Conservation (phyloP, 2,888 invertebrate species). For the Cyclophora punctaria region DNA sequence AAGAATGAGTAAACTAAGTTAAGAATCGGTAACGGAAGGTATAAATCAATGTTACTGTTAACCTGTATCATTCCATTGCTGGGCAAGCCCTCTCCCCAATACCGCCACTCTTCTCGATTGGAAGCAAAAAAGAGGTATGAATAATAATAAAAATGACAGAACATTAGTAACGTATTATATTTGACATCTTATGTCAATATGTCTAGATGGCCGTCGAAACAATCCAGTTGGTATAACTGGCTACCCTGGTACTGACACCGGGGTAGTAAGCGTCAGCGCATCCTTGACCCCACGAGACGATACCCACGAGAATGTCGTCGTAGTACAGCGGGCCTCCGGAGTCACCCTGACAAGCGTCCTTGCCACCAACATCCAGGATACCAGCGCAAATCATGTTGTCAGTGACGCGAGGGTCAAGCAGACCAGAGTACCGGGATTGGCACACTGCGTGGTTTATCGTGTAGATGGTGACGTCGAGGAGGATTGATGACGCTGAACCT, state of each 20-base stretch:
- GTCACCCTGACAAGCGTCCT: constrained; percentile 57
- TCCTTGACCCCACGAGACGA: constrained; percentile 65
- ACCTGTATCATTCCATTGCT: too few species aligned
- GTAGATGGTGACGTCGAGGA: constrained; percentile 35
- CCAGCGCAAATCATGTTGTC: constrained; percentile 55
- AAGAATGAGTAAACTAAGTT: too few species aligned
- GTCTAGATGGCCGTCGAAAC: not conserved
- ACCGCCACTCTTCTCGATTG: too few species aligned
- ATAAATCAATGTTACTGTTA: too few species aligned
- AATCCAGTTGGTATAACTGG: not conserved
- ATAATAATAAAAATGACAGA: too few species aligned
- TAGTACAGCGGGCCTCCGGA: constrained; percentile 65
- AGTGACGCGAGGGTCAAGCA: constrained; percentile 24
- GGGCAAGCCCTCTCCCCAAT: too few species aligned
- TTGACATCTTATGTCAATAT: too few species aligned
- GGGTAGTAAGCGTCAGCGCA: constrained; percentile 56
- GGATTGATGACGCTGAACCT: constrained; percentile 20
- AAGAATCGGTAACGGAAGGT: too few species aligned
- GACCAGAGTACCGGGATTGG: constrained; percentile 27
- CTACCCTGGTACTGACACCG: not conserved
- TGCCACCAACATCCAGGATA: constrained; percentile 32
- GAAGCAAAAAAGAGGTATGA: too few species aligned
- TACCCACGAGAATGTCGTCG: constrained; percentile 45
- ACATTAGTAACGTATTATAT: too few species aligned
- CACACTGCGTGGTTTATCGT: constrained; percentile 42